Conservation (phyloP, 2,888 invertebrate genomes). For the Microchrysa polita region DNA sequence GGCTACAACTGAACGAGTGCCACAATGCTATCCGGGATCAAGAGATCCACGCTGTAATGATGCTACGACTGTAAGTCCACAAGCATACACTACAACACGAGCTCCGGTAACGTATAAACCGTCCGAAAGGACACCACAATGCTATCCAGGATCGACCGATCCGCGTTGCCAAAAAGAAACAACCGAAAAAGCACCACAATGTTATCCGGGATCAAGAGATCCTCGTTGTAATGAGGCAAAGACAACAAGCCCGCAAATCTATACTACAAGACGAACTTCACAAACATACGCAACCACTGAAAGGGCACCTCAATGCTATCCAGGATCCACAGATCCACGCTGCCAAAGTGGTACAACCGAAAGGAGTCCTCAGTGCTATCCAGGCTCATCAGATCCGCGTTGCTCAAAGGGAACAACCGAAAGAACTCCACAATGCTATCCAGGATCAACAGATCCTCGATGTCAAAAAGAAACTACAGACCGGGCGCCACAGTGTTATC, state of each 20-base stretch:
- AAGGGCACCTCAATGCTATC: slow-evolving; percentile 58
- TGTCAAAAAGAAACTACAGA: slow-evolving; percentile 57
- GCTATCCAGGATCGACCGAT: slow-evolving; percentile 57
- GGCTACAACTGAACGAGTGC: slow-evolving; percentile 52
- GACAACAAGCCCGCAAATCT: slow-evolving; percentile 55
- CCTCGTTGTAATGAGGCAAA: not conserved
- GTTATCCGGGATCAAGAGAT: slow-evolving; percentile 54
- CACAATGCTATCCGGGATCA: slow-evolving; percentile 57
- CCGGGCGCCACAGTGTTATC: slow-evolving; percentile 51
- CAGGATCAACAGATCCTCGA: slow-evolving; percentile 60
- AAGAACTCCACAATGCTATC: slow-evolving; percentile 55
- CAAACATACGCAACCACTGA: slow-evolving; percentile 49
- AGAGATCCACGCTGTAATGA: slow-evolving; percentile 58
- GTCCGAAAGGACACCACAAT: slow-evolving; percentile 48
- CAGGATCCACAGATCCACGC: slow-evolving; percentile 58
- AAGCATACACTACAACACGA: slow-evolving; percentile 49
- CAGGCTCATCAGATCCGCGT: slow-evolving; percentile 58
- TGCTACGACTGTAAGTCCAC: slow-evolving; percentile 54
- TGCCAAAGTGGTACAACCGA: slow-evolving; percentile 53
- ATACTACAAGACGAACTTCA: slow-evolving; percentile 47
- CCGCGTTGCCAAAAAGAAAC: slow-evolving; percentile 52
- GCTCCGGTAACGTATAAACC: slow-evolving; percentile 49
- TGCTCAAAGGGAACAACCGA: slow-evolving; percentile 53
- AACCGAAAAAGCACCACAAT: slow-evolving; percentile 51
- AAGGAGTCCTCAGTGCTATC: slow-evolving; percentile 51